Percentiles rank a stretch among this genome's conserved stretches.
These are phyloP conservation scores for Nomada hirtipes DNA, from an alignment of 2,888 invertebrate genomes.

Conservation along the genomic window DNA sequence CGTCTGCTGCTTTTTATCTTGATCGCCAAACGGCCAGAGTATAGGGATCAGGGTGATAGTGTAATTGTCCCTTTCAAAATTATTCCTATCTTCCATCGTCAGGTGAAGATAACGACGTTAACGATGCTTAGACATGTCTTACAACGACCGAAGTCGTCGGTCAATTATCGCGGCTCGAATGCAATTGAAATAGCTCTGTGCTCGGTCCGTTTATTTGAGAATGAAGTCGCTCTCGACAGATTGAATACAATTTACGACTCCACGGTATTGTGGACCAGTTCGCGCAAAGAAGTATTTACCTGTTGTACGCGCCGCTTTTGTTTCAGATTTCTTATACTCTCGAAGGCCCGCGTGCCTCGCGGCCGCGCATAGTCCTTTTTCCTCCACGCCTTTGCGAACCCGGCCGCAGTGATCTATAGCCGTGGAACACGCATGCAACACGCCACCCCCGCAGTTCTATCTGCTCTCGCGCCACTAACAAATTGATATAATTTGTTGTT, in stretches of 20 bases:
- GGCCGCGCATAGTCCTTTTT: constrained; percentile 56
- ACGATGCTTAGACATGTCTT: no score
- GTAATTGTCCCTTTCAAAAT: no score
- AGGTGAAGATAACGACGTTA: no score
- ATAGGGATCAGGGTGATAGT: neutral
- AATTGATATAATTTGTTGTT: constrained; percentile 78
- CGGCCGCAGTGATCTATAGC: constrained; percentile 76
- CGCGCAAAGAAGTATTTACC: neutral
- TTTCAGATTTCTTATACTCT: constrained; percentile 48
- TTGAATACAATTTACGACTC: no score
- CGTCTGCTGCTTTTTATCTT: neutral
- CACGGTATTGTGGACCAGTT: neutral
- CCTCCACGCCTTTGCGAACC: constrained; percentile 62
- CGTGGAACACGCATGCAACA: constrained; percentile 78
- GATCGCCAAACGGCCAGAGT: neutral
- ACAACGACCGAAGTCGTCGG: no score
- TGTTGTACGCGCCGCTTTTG: constrained; percentile 40
- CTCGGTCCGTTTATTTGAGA: no score
- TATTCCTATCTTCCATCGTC: no score
- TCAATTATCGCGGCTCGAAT: no score
- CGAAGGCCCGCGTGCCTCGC: constrained; percentile 36
- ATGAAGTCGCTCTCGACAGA: no score
- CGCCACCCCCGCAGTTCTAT: constrained; percentile 77
- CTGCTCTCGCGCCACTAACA: constrained; percentile 72
- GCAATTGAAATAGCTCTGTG: no score